phyloP scores from a whole-genome alignment of 2,113 vertebrate genomes.

The Cinclus mexicanus region DNA sequence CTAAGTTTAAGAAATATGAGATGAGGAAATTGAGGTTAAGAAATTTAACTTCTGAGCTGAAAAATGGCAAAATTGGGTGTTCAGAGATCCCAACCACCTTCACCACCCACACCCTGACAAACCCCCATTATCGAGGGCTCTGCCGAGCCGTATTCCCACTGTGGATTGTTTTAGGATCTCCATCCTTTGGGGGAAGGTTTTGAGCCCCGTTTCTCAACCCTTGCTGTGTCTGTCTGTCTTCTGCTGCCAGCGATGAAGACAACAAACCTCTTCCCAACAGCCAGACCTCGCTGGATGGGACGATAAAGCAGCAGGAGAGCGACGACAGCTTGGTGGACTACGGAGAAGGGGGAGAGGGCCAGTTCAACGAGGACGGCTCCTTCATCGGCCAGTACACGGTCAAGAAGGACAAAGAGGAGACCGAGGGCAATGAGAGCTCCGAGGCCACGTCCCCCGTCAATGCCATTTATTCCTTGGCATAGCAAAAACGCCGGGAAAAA shows the following conservation, averaged over 20 bases:
- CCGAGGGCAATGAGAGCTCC: conserved; percentile 97
- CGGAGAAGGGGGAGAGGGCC: conserved; percentile 93
- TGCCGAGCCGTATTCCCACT: fast-evolving
- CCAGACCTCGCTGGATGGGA: conserved; percentile 94
- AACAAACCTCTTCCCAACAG: conserved; percentile 98
- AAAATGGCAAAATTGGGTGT: fast-evolving
- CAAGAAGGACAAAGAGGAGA: conserved; percentile 98
- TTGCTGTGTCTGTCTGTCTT: conserved; percentile 36
- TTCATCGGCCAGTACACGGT: conserved; percentile 99
- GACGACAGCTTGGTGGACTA: conserved; percentile 98
- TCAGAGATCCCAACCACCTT: not conserved
- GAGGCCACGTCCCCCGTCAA: conserved; percentile 98
- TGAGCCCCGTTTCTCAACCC: not conserved
- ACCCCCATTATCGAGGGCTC: fast-evolving
- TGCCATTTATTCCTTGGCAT: conserved; percentile 95
- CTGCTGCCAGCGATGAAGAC: conserved; percentile 90
- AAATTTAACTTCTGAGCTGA: not conserved
- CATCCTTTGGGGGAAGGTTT: not conserved
- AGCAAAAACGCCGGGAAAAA: not conserved
- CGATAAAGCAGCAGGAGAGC: conserved; percentile 92
- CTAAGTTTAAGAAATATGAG: not conserved
- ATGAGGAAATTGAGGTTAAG: fast-evolving
- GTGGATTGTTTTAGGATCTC: not conserved
- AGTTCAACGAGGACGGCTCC: conserved; percentile 97
- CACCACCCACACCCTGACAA: not conserved